Evolutionary conservation across 2,888 invertebrate genomes (phyloP).

Genomic region (Anarsia innoxiella): DNA sequence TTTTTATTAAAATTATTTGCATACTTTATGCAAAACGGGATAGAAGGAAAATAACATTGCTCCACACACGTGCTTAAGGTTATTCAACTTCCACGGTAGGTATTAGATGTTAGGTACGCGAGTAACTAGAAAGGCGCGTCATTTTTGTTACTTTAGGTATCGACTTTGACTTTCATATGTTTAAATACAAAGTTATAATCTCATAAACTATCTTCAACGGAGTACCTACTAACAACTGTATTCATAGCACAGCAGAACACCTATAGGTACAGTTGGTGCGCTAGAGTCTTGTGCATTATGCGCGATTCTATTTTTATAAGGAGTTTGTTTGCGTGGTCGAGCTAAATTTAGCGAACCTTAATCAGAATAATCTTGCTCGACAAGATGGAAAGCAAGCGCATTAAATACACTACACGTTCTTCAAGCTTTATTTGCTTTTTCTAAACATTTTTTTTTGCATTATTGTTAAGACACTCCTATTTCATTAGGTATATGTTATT

Average conservation of each 20-base stretch:
- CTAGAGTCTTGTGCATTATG: slow-evolving; percentile 38
- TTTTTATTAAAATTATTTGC: slow-evolving; percentile 34
- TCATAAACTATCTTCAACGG: no score
- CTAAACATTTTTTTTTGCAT: no score
- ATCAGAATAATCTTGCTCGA: slow-evolving; percentile 50
- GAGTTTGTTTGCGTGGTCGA: slow-evolving; percentile 59
- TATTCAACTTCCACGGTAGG: slow-evolving; percentile 8
- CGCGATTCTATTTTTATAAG: slow-evolving; percentile 48
- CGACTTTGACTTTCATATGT: no score
- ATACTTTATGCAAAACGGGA: slow-evolving; percentile 26
- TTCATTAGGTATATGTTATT: no score
- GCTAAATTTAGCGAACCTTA: slow-evolving; percentile 53
- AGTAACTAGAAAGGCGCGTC: no score
- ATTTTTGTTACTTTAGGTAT: no score
- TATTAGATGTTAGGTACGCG: no score
- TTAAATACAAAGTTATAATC: no score
- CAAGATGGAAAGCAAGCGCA: slow-evolving; percentile 17
- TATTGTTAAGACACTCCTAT: no score
- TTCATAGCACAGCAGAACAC: no score
- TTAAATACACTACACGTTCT: not conserved
- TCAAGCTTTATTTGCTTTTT: not conserved
- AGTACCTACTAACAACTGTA: no score
- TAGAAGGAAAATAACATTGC: slow-evolving; percentile 6
- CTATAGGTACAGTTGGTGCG: not conserved
- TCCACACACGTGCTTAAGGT: slow-evolving; percentile 9